Conservation (phyloP, 2,113 vertebrate species). For the Pica pica region DNA sequence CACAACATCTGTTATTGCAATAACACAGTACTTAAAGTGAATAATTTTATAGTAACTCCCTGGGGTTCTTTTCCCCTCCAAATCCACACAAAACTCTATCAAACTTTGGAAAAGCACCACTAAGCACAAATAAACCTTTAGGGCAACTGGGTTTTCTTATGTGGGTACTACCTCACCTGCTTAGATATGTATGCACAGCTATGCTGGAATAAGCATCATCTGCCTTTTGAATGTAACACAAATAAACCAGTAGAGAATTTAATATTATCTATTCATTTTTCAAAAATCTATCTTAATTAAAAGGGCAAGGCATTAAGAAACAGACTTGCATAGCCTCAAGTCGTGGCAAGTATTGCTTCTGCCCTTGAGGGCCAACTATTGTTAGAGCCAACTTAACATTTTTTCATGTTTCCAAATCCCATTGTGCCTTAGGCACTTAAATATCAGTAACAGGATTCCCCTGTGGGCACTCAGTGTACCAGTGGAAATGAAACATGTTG, state of each 20-base stretch:
- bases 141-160: neutral
- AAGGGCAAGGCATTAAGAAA: neutral
- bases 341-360: neutral
- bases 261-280: neutral
- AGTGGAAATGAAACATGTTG: neutral
- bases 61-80: fast-evolving
- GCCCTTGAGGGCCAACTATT: neutral
- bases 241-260: neutral
- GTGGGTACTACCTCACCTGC: no score
- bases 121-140: neutral
- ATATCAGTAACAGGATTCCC: neutral
- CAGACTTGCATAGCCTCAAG: neutral
- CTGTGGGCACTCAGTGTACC: neutral
- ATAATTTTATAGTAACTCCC: neutral
- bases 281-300: neutral
- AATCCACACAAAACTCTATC: neutral
- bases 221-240: neutral
- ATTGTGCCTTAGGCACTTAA: neutral
- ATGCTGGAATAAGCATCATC: neutral
- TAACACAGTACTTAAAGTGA: neutral
- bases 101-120: neutral
- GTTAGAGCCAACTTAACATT: neutral
- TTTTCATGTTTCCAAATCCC: neutral
- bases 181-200: neutral
- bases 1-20: neutral